These are phyloP conservation scores for Parauchenoglanis ngamensis DNA, from an alignment of 2,797 vertebrate genomes.

Conservation along the genomic window DNA sequence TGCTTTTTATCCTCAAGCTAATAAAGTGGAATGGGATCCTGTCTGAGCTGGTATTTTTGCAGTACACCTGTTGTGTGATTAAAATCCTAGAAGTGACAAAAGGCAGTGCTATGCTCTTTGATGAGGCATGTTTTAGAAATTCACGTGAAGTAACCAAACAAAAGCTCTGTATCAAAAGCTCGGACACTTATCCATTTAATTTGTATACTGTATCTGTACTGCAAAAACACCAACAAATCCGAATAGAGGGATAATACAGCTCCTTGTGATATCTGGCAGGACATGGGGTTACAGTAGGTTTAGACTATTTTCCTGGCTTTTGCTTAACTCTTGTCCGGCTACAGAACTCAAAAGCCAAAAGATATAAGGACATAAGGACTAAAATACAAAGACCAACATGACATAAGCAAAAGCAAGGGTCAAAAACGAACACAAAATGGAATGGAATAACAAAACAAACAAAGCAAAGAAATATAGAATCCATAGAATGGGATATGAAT, in stretches of 20 bases:
- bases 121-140: background rate
- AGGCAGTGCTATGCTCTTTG: background rate
- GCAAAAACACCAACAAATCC: slow-evolving; percentile 28
- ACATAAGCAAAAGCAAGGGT: slow-evolving; percentile 54
- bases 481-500: background rate
- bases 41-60: slow-evolving; percentile 1
- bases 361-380: slow-evolving; percentile 11
- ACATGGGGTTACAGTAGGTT: background rate
- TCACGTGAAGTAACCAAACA: background rate
- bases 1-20: background rate
- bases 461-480: slow-evolving; percentile 26
- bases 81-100: background rate
- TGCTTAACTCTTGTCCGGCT: slow-evolving; percentile 16
- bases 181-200: background rate
- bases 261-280: slow-evolving; percentile 26
- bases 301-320: slow-evolving; percentile 22
- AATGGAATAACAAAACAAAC: slow-evolving; percentile 41
- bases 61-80: slow-evolving; percentile 3
- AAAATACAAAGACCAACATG: slow-evolving; percentile 41
- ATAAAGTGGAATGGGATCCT: background rate
- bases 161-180: background rate
- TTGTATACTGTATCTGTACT: background rate
- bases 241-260: slow-evolving; percentile 1
- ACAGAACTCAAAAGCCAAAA: slow-evolving; percentile 36
- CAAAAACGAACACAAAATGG: slow-evolving; percentile 46